Conservation (phyloP, 2,113 vertebrate species). For the Atherinomorus stipes region DNA sequence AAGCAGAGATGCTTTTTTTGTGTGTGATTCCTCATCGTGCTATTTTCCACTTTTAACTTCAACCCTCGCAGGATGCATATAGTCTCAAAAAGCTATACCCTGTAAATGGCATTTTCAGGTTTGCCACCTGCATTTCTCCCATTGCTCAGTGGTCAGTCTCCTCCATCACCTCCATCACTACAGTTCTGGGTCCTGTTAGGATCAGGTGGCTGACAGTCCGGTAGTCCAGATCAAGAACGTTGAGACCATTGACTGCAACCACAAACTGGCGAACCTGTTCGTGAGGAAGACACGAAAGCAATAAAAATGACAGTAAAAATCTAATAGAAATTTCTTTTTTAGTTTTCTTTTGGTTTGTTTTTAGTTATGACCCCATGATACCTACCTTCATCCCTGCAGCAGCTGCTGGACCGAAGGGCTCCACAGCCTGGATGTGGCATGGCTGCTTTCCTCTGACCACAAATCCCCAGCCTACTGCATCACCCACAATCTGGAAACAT, state of each 20-base stretch:
- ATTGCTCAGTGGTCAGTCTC: constrained; percentile 70
- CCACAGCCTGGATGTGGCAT: constrained; percentile 93
- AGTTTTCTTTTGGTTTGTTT: background rate
- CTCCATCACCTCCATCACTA: constrained; percentile 96
- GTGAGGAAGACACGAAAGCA: background rate
- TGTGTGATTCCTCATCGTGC: too few species aligned
- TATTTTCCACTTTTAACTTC: too few species aligned
- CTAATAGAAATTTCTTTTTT: background rate
- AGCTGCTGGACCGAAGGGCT: constrained; percentile 89
- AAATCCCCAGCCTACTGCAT: constrained; percentile 93
- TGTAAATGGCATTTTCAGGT: background rate
- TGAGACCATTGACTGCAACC: constrained; percentile 89
- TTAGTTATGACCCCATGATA: background rate
- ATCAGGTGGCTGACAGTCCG: constrained; percentile 92
- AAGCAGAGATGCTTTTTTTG: too few species aligned
- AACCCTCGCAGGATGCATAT: background rate
- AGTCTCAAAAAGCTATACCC: too few species aligned
- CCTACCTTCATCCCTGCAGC: constrained; percentile 91
- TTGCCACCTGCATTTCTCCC: background rate
- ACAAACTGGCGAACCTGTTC: constrained; percentile 91
- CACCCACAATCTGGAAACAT: constrained; percentile 85
- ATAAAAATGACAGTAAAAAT: background rate
- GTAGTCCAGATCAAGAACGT: constrained; percentile 89
- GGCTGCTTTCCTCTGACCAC: constrained; percentile 90
- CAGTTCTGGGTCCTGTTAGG: constrained; percentile 88